phyloP scores from a whole-genome alignment of 2,888 invertebrate species.

The Drosophila niveifrons region DNA sequence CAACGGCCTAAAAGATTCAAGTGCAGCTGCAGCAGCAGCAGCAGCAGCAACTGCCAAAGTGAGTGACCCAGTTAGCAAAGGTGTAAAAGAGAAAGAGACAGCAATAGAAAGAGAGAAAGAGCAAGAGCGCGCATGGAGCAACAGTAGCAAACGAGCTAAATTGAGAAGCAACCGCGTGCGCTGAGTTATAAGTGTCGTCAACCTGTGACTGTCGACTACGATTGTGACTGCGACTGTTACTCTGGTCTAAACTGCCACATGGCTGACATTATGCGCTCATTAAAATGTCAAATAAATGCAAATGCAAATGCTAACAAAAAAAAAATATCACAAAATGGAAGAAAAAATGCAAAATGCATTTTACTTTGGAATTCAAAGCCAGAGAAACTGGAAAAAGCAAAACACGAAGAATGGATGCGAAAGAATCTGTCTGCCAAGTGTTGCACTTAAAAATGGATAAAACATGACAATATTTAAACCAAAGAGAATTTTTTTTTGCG shows the following conservation, averaged over 20 bases:
- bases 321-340: not conserved
- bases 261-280: constrained; percentile 78
- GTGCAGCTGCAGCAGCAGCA: constrained; percentile 63
- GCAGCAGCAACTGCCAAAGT: constrained; percentile 53
- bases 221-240: constrained; percentile 27
- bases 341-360: constrained; percentile 47
- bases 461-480: constrained; percentile 45
- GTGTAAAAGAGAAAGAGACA: constrained; percentile 15
- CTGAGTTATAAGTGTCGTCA: constrained; percentile 42
- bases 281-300: constrained; percentile 81
- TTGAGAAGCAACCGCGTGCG: constrained; percentile 42
- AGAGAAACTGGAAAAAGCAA: constrained; percentile 1
- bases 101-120: not conserved
- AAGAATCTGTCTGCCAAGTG: constrained; percentile 42
- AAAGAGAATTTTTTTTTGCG: constrained; percentile 16
- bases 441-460: constrained; percentile 57
- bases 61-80: constrained; percentile 76
- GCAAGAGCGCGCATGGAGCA: not conserved
- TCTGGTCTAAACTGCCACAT: constrained; percentile 12
- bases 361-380: constrained; percentile 38
- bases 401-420: constrained; percentile 5
- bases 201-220: constrained; percentile 37
- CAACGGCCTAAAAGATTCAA: constrained; percentile 82
- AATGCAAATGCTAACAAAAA: constrained; percentile 45
- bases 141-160: constrained; percentile 35